Base-by-base conservation (phyloP, 2,888 invertebrate species). In the Girardia tigrina region DNA sequence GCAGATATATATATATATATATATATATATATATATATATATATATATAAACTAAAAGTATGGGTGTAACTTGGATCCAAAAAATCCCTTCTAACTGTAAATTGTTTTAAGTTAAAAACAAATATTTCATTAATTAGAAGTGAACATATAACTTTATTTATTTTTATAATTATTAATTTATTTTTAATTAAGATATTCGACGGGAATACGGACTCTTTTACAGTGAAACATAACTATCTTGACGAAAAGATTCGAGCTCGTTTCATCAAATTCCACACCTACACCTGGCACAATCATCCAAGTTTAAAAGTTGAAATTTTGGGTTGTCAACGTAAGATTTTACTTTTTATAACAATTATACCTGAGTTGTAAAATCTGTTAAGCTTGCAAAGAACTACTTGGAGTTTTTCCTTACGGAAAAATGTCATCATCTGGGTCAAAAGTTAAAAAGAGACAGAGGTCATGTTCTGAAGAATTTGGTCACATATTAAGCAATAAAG, bases 121-220 rank as follows among this genome's bases (percentile, higher is more conserved):
- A n/a, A n/a, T n/a, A n/a, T n/a, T n/a, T n/a, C n/a, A n/a, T n/a
- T n/a, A n/a, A n/a, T n/a, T n/a, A n/a, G n/a, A n/a, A n/a, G n/a
- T n/a, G n/a, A n/a, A n/a, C n/a, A n/a, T n/a, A n/a, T n/a, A n/a
- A n/a, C n/a, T n/a, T n/a, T n/a, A n/a, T n/a, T n/a, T n/a, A n/a
- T n/a, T n/a, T n/a, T n/a, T n/a, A n/a, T n/a, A n/a, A n/a, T n/a
- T n/a, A n/a, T n/a, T n/a, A n/a, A n/a, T n/a, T n/a, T n/a, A n/a
- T n/a, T n/a, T n/a, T n/a, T n/a, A n/a, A n/a, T n/a, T n/a, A n/a
- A 86, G 86, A 81, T 85, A 23, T 86, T 86, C 79, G 83, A 85
- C 77, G 86, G 86, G 1, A 86, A 86, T 80, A 81, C 80, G 4
- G 86, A 86, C 78, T 83, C 85, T 0, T 85, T 85, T 79, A 79